These are phyloP conservation scores for Python bivittatus DNA, from an alignment of 2,113 vertebrate species.

Conservation along the genomic window DNA sequence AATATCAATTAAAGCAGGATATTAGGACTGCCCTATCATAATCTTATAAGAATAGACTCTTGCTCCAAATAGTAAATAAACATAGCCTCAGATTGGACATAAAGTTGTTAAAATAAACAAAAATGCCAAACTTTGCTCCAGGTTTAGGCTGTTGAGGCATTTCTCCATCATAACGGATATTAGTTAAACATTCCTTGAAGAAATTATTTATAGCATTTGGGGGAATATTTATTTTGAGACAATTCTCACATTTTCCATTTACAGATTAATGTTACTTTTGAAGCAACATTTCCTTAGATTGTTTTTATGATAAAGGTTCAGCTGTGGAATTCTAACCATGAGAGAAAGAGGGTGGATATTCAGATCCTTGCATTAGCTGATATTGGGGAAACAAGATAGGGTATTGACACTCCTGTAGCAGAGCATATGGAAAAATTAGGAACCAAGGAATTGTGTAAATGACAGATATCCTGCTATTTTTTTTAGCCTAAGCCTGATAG, in stretches of 20 bases:
- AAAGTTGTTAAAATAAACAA: constrained; percentile 37
- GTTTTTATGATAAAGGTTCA: constrained; percentile 59
- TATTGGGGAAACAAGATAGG: background rate
- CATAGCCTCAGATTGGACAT: constrained; percentile 41
- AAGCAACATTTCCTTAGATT: constrained; percentile 52
- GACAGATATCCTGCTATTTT: background rate
- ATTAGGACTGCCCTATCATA: constrained; percentile 50
- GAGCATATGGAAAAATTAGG: background rate
- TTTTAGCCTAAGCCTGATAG: background rate
- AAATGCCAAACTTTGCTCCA: constrained; percentile 21
- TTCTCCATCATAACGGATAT: constrained; percentile 47
- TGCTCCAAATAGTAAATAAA: constrained; percentile 61
- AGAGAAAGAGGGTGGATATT: background rate
- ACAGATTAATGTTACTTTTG: constrained; percentile 49
- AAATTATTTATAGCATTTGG: constrained; percentile 34
- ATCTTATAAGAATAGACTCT: constrained; percentile 61
- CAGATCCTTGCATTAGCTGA: background rate
- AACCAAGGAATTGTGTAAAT: background rate
- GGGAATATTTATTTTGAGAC: constrained; percentile 15
- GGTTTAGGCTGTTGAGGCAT: constrained; percentile 37
- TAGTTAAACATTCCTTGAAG: constrained; percentile 41
- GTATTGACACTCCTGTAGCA: background rate
- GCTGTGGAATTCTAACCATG: constrained; percentile 39
- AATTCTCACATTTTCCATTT: constrained; percentile 28
- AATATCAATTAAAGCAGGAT: constrained; percentile 41